Conservation (phyloP, 2,113 vertebrate genomes). For the Megaptera novaeangliae region DNA sequence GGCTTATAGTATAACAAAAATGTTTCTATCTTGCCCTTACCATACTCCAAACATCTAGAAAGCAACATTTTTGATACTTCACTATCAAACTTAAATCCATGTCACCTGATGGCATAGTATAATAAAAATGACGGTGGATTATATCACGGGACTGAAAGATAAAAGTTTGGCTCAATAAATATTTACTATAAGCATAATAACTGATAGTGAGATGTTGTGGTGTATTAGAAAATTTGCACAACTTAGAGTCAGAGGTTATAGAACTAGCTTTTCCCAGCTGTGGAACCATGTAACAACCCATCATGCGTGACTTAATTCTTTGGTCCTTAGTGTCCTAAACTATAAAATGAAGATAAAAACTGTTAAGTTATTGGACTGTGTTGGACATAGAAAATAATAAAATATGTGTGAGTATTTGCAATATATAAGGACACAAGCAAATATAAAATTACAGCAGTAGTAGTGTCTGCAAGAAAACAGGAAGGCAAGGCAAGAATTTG, state of each 20-base stretch:
- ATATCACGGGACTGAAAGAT: neutral
- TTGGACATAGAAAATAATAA: neutral
- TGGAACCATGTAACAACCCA: neutral
- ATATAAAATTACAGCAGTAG: neutral
- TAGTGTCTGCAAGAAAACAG: neutral
- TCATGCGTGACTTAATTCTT: neutral
- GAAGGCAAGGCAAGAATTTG: neutral
- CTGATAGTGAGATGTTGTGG: neutral
- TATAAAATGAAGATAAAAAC: neutral
- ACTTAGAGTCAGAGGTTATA: neutral
- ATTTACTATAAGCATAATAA: neutral
- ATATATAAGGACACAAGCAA: neutral
- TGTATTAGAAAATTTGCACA: neutral
- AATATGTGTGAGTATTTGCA: neutral
- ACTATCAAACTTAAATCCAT: neutral
- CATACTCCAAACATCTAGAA: neutral
- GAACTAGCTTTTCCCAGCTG: neutral
- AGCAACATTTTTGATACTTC: neutral
- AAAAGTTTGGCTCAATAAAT: neutral
- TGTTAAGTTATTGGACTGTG: neutral
- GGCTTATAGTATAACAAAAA: neutral
- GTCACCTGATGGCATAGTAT: neutral
- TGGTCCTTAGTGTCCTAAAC: neutral
- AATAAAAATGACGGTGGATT: neutral
- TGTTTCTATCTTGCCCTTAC: neutral